phyloP scores from a whole-genome alignment of 37 sponge, comb jelly and placozoan genomes.

The Ephydatia muelleri region DNA sequence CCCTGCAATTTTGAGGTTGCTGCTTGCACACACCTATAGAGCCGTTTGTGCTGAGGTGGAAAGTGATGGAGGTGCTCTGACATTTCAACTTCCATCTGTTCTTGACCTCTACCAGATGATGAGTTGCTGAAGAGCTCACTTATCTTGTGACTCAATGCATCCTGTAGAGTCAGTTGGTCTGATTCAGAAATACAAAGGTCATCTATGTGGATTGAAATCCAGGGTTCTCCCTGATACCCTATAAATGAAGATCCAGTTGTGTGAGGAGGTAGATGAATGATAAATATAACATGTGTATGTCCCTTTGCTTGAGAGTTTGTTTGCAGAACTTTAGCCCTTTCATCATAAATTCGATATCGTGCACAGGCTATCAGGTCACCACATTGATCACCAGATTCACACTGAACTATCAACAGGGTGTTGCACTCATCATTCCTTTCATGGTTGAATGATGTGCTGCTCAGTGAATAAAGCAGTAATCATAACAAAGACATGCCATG shows the following conservation, averaged over 20 bases:
- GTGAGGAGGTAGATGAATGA: constrained; percentile 64
- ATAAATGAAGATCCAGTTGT: constrained; percentile 41
- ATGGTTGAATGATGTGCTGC: background rate
- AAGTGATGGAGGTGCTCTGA: no score
- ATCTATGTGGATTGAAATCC: constrained; percentile 77
- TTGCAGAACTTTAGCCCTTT: background rate
- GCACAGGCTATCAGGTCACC: constrained; percentile 65
- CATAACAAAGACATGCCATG: no score
- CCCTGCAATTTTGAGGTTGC: background rate
- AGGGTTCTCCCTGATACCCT: constrained; percentile 3
- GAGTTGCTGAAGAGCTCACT: constrained; percentile 51
- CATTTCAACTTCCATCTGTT: no score
- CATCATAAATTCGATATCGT: constrained; percentile 41
- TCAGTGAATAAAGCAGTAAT: no score
- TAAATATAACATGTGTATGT: constrained; percentile 54
- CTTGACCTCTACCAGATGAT: no score
- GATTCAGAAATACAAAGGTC: constrained; percentile 47
- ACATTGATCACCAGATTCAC: constrained; percentile 46
- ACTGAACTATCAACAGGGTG: constrained; percentile 37
- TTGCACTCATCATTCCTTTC: no score
- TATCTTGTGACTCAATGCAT: constrained; percentile 37
- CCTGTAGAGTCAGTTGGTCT: constrained; percentile 15
- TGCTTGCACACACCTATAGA: background rate
- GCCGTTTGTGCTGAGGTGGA: background rate
- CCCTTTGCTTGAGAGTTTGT: background rate